Evolutionary conservation across 2,888 invertebrate genomes (phyloP).

Genomic region (Cryptocephalus moraei): DNA sequence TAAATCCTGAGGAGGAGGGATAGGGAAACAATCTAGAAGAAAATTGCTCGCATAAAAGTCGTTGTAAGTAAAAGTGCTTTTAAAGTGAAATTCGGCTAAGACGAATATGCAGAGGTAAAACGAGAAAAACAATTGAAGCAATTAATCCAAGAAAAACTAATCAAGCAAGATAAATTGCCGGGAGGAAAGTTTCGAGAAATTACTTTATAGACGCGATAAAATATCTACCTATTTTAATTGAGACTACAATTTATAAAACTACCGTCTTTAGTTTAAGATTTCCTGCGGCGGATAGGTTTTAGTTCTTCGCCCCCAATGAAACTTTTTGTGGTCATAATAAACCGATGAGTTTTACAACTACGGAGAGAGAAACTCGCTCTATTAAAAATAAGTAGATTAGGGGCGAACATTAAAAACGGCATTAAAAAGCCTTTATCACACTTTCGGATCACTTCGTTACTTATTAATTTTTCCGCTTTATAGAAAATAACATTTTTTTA

Average conservation of each 20-base stretch:
- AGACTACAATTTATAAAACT: slow-evolving; percentile 34
- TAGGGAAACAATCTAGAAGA: slow-evolving; percentile 25
- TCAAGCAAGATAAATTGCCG: slow-evolving; percentile 41
- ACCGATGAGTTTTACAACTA: no score
- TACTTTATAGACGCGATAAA: slow-evolving; percentile 41
- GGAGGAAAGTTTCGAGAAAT: slow-evolving; percentile 34
- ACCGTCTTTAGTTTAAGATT: slow-evolving; percentile 2
- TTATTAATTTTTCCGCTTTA: no score
- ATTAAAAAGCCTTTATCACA: no score
- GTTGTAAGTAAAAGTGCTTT: slow-evolving; percentile 30
- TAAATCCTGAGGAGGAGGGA: slow-evolving; percentile 17
- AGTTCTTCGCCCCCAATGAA: no score
- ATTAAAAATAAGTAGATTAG: no score
- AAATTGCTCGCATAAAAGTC: slow-evolving; percentile 27
- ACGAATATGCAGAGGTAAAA: slow-evolving; percentile 38
- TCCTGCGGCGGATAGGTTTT: no score
- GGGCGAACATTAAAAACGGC: no score
- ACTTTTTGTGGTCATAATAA: no score
- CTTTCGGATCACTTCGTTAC: no score
- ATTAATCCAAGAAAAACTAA: slow-evolving; percentile 43
- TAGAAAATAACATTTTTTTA: no score
- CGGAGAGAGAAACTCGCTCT: no score
- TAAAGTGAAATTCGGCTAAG: slow-evolving; percentile 34
- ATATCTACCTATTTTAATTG: slow-evolving; percentile 39
- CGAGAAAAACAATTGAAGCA: slow-evolving; percentile 41